These are phyloP conservation scores for Oceanites oceanicus DNA, from an alignment of 2,113 vertebrate species.

Conservation along the genomic window DNA sequence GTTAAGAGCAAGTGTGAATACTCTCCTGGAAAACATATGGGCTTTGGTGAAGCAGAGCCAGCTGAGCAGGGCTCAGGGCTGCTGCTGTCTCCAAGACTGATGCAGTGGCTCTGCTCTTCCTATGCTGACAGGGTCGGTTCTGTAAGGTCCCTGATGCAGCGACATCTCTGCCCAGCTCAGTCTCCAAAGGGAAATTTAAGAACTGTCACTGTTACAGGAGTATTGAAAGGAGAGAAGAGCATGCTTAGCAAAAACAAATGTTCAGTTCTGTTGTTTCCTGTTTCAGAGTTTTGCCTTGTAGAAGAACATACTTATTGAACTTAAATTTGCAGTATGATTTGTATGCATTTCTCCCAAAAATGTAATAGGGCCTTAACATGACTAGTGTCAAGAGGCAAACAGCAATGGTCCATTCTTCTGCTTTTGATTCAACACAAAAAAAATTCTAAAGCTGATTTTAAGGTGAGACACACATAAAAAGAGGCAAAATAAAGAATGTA, in stretches of 20 bases:
- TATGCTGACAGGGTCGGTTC: neutral
- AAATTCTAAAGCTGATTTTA: constrained; percentile 19
- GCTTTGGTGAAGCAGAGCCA: neutral
- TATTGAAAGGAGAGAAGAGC: neutral
- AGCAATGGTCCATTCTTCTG: neutral
- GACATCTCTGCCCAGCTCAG: neutral
- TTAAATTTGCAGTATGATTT: neutral
- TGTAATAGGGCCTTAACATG: neutral
- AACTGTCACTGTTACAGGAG: neutral
- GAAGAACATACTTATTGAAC: neutral
- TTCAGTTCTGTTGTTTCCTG: fast-evolving
- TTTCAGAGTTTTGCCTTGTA: neutral
- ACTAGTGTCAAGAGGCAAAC: neutral
- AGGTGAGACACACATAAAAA: neutral
- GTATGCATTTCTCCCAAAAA: neutral
- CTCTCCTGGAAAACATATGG: neutral
- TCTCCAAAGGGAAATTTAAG: neutral
- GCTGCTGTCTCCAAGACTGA: neutral
- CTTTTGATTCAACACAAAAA: neutral
- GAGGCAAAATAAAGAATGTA: neutral
- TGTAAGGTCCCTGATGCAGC: neutral
- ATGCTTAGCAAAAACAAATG: neutral
- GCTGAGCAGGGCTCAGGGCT: neutral
- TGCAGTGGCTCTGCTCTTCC: neutral
- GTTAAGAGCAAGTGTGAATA: neutral